Conservation (phyloP, 2,797 vertebrate genomes). For the Hydrophis major region DNA sequence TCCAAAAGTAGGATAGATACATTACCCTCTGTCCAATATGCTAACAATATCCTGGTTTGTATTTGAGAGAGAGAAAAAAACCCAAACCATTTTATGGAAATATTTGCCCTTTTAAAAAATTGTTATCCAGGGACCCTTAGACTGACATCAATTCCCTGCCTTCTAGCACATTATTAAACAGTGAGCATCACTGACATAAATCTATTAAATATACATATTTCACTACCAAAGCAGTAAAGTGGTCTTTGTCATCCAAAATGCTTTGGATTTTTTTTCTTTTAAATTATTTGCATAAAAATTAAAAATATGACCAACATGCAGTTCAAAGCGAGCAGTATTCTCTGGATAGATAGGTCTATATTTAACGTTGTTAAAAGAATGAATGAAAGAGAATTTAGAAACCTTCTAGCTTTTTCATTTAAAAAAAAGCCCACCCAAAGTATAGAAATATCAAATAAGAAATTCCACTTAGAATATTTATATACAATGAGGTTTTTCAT, state of each 20-base stretch:
- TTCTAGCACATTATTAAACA: slow-evolving; percentile 15
- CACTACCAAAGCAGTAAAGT: slow-evolving; percentile 10
- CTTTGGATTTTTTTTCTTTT: background rate
- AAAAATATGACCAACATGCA: background rate
- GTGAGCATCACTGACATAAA: slow-evolving; percentile 12
- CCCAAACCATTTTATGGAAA: background rate
- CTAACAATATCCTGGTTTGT: slow-evolving; percentile 5
- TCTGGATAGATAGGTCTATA: background rate
- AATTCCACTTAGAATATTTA: slow-evolving; percentile 48
- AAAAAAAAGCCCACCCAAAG: slow-evolving; percentile 33
- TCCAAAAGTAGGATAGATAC: slow-evolving; percentile 39
- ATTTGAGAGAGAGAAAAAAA: background rate
- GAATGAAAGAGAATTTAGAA: slow-evolving; percentile 16
- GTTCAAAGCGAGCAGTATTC: background rate
- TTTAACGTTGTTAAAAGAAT: background rate
- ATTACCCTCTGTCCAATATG: slow-evolving; percentile 46
- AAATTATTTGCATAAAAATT: background rate
- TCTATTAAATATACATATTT: slow-evolving; percentile 14
- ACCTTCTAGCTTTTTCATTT: slow-evolving; percentile 27
- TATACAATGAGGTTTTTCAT: background rate
- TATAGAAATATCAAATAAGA: background rate
- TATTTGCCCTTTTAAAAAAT: background rate
- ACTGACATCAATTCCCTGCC: slow-evolving; percentile 12
- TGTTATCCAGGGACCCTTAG: background rate
- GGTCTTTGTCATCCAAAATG: background rate